Percentiles rank a stretch among this genome's conserved stretches.
These are phyloP conservation scores for Notolepis coatsorum DNA, from an alignment of 2,797 vertebrate genomes.

Conservation along the genomic window DNA sequence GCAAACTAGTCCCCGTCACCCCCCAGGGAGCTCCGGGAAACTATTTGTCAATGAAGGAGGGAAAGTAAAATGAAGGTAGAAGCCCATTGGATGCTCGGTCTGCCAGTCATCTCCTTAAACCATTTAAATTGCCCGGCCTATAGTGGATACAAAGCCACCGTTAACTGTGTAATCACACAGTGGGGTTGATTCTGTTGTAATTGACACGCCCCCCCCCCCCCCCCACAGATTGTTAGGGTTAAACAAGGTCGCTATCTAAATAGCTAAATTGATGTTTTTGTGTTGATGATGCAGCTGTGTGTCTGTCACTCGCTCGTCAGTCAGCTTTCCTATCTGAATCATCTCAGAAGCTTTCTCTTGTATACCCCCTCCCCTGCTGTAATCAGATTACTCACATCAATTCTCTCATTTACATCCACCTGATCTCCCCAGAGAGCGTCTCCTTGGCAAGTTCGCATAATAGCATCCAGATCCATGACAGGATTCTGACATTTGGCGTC, in stretches of 20 bases:
- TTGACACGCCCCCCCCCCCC: constrained; percentile 55
- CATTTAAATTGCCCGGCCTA: constrained; percentile 19
- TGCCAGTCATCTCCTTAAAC: constrained; percentile 23
- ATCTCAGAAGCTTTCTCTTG: constrained; percentile 14
- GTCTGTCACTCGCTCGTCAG: constrained; percentile 50
- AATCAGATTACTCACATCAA: constrained; percentile 53
- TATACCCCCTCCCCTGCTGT: constrained; percentile 15
- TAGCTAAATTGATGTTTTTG: constrained; percentile 59
- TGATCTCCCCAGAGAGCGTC: constrained; percentile 67
- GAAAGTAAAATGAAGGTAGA: constrained; percentile 27
- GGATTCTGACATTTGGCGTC: constrained; percentile 79
- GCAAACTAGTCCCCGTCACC: constrained; percentile 33
- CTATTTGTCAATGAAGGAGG: constrained; percentile 46
- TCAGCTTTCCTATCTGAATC: constrained; percentile 47
- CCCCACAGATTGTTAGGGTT: constrained; percentile 59
- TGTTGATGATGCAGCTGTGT: constrained; percentile 51
- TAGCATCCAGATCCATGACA: constrained; percentile 83
- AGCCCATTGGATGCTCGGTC: constrained; percentile 9
- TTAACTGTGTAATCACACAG: constrained; percentile 36
- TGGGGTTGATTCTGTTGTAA: constrained; percentile 55
- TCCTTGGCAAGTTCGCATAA: constrained; percentile 72
- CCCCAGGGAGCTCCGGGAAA: constrained; percentile 33
- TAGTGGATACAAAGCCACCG: constrained; percentile 25
- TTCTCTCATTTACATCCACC: constrained; percentile 36
- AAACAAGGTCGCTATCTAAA: constrained; percentile 56